Percentiles rank a stretch among this genome's conserved stretches.
Evolutionary conservation across 1,140 invertebrate genomes (phyloP).

Genomic region (Cryptotermes secundus): DNA sequence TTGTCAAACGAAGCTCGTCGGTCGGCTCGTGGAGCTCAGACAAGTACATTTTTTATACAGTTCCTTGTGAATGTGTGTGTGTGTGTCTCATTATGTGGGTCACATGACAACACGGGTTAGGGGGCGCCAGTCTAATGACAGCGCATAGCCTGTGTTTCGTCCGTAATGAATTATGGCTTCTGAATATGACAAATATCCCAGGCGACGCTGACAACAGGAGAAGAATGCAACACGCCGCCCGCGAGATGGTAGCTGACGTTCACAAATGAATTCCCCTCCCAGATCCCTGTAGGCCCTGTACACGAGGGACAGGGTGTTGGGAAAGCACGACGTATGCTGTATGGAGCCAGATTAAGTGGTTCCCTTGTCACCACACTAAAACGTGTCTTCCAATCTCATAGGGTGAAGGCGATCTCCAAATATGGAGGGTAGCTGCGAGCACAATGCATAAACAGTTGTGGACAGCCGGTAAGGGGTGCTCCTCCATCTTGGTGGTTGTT

Average conservation of each 20-base stretch:
- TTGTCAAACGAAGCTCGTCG: too few relatives aligned
- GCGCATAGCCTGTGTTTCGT: not conserved
- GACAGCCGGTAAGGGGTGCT: too few relatives aligned
- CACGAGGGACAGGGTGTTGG: not conserved
- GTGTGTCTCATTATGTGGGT: conserved; percentile 15
- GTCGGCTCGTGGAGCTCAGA: too few relatives aligned
- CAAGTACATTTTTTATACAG: too few relatives aligned
- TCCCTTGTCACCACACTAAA: too few relatives aligned
- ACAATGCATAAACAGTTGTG: too few relatives aligned
- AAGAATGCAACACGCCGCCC: not conserved
- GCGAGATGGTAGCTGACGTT: conserved; percentile 12
- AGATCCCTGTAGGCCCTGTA: not conserved
- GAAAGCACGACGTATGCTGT: not conserved
- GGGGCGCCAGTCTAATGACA: not conserved
- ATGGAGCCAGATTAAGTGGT: too few relatives aligned
- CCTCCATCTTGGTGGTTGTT: too few relatives aligned
- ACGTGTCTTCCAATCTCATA: too few relatives aligned
- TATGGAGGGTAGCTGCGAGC: too few relatives aligned
- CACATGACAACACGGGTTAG: not conserved
- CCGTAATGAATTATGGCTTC: conserved; percentile 12
- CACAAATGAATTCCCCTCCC: conserved; percentile 18
- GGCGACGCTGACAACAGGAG: not conserved
- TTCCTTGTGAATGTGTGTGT: conserved; percentile 1
- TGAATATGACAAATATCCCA: conserved; percentile 17
- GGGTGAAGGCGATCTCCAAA: too few relatives aligned